phyloP scores from a whole-genome alignment of 2,113 vertebrate species.

The Halichoerus grypus region DNA sequence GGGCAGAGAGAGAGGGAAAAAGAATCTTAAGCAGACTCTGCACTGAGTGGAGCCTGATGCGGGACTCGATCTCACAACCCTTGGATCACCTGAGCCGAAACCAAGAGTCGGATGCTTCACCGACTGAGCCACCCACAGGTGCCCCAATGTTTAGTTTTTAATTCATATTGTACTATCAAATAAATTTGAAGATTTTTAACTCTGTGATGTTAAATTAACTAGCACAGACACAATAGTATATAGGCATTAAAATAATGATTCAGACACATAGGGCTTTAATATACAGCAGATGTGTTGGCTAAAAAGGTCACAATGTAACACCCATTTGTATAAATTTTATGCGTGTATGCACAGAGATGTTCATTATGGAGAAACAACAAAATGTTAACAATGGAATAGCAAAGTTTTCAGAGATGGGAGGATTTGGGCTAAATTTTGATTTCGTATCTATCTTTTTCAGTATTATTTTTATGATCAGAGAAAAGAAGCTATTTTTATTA shows the following conservation, averaged over 20 bases:
- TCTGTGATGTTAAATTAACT: background rate
- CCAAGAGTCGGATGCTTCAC: background rate
- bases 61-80: background rate
- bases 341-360: background rate
- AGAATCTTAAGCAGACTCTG: background rate
- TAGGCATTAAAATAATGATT: conserved; percentile 43
- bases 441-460: background rate
- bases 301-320: background rate
- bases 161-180: background rate
- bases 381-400: background rate
- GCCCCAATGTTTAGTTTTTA: conserved; percentile 9
- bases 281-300: background rate
- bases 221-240: background rate
- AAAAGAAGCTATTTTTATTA: background rate
- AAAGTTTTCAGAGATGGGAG: background rate
- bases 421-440: background rate
- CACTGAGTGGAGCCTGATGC: background rate
- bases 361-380: background rate
- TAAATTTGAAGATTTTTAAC: conserved; percentile 43
- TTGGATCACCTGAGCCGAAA: background rate
- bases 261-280: background rate
- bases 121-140: background rate
- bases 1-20: background rate
- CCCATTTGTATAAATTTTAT: background rate
- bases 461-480: background rate